These are phyloP conservation scores for Platyrinchus mystaceus DNA, from an alignment of 2,797 vertebrate species.

Conservation along the genomic window DNA sequence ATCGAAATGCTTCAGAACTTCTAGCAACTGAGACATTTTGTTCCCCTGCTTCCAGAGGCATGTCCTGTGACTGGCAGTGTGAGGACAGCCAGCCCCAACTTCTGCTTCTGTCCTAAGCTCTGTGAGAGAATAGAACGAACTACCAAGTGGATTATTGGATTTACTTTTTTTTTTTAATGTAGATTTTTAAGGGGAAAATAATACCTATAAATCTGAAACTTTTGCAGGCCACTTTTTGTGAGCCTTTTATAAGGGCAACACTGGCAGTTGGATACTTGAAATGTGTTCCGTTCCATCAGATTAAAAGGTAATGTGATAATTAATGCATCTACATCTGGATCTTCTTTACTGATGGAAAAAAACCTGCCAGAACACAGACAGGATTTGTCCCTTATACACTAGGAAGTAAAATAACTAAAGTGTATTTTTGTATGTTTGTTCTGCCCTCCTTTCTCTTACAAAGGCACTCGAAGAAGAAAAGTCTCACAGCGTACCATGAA, in stretches of 20 bases:
- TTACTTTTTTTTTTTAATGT: background rate
- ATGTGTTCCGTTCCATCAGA: background rate
- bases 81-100: background rate
- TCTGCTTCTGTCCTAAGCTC: background rate
- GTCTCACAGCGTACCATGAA: background rate
- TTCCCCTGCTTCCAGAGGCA: background rate
- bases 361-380: background rate
- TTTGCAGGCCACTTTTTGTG: background rate
- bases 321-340: background rate
- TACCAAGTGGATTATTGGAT: background rate
- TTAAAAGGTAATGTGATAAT: background rate
- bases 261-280: background rate
- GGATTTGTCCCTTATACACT: background rate
- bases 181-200: background rate
- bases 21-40: background rate
- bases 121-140: background rate
- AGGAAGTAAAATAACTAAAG: background rate
- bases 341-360: background rate
- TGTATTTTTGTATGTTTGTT: background rate
- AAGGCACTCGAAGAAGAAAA: background rate
- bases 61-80: background rate
- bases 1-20: background rate
- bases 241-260: background rate
- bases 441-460: fast-evolving
- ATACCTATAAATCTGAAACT: background rate